A percentile compares a stretch with the other conserved stretches of the same genome.
Evolutionary conservation across 2,888 invertebrate species (phyloP).

Genomic region (Drosophila tanythrix): DNA sequence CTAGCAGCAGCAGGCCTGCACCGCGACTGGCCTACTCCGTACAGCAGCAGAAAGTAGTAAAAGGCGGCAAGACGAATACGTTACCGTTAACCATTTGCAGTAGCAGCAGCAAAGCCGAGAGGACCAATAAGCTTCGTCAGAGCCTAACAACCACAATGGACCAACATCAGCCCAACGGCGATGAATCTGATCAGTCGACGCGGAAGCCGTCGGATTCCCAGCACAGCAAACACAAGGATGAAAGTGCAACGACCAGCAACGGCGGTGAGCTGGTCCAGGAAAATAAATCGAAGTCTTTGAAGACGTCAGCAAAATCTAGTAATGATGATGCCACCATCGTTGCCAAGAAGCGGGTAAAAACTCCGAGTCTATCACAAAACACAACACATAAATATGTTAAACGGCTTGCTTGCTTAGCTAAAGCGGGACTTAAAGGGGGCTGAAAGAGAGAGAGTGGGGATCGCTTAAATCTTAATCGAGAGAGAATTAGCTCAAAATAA

Average conservation of each 20-base stretch:
- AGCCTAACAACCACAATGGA: constrained; percentile 22
- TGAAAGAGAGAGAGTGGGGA: not conserved
- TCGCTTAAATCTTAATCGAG: not conserved
- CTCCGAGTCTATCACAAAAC: constrained; percentile 22
- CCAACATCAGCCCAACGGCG: constrained; percentile 34
- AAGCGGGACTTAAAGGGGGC: not conserved
- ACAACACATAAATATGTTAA: constrained; percentile 15
- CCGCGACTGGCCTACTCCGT: constrained; percentile 47
- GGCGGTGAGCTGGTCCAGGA: constrained; percentile 4
- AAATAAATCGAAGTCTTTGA: not conserved
- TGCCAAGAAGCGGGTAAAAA: constrained; percentile 66
- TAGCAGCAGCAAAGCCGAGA: not conserved
- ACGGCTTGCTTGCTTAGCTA: not conserved
- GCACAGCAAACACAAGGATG: constrained; percentile 35
- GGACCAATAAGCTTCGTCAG: constrained; percentile 3
- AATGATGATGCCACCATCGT: constrained; percentile 3
- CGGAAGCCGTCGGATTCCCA: constrained; percentile 24
- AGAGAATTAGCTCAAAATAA: constrained; percentile 1
- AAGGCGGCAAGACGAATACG: not conserved
- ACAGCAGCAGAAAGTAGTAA: constrained; percentile 12
- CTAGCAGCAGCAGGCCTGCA: not conserved
- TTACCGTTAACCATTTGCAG: not conserved
- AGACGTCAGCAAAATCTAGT: not conserved
- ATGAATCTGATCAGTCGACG: constrained; percentile 36
- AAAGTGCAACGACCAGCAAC: not conserved